Percentiles rank a stretch among this genome's conserved stretches.
Conservation (phyloP, 2,888 invertebrate genomes). For the Caenorhabditis imperialis region DNA sequence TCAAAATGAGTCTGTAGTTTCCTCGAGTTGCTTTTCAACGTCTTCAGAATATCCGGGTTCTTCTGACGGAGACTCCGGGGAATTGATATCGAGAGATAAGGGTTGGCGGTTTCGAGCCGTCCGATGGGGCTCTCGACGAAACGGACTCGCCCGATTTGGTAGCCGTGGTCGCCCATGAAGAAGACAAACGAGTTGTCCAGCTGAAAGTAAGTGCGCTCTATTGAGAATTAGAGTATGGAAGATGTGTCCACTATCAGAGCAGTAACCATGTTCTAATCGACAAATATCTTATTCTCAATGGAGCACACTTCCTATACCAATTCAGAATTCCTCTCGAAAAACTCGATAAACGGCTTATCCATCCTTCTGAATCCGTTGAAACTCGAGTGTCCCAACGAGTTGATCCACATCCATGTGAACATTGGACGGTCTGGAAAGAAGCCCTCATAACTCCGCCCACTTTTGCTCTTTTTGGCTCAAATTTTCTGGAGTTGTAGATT, state of each 20-base stretch:
- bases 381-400: not conserved
- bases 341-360: not conserved
- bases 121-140: not conserved
- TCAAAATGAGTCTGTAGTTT: too few species aligned
- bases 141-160: not conserved
- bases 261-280: not conserved
- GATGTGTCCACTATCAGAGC: not conserved
- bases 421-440: constrained; percentile 1
- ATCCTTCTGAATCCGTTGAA: not conserved
- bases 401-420: too few species aligned
- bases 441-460: too few species aligned
- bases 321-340: not conserved
- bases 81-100: constrained; percentile 1
- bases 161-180: not conserved
- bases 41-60: not conserved
- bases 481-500: too few species aligned
- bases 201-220: not conserved
- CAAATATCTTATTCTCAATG: not conserved
- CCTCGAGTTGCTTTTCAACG: not conserved
- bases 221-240: not conserved
- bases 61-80: constrained; percentile 4
- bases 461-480: too few species aligned
- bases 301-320: not conserved
- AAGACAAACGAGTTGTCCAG: constrained; percentile 9
- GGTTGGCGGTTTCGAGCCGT: constrained; percentile 1